phyloP scores from a whole-genome alignment of 2,113 vertebrate genomes.

The Theropithecus gelada region DNA sequence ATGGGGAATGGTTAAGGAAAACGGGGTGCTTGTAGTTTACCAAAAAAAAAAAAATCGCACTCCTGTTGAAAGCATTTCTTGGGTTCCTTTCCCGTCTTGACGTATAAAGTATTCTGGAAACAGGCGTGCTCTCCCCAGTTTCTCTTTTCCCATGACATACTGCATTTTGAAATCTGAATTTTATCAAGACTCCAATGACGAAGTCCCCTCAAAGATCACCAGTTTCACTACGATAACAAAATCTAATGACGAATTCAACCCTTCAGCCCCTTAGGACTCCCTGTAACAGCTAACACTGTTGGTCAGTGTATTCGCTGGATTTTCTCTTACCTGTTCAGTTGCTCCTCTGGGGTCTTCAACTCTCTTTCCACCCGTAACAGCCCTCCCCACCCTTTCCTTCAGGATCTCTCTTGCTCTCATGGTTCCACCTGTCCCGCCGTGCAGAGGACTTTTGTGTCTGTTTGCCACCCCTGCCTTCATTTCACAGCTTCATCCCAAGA shows the following conservation, averaged over 20 bases:
- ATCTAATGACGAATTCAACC: background rate
- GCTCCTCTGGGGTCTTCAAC: too few relatives aligned
- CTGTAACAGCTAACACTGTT: background rate
- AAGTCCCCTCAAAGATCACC: background rate
- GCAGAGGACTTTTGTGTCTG: background rate
- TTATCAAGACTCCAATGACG: background rate
- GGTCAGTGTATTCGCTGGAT: background rate
- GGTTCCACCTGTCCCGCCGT: background rate
- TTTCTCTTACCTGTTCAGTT: background rate
- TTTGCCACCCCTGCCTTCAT: background rate
- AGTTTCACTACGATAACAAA: background rate
- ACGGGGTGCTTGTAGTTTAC: background rate
- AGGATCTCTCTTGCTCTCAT: background rate
- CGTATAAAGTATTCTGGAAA: background rate
- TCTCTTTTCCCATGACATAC: background rate
- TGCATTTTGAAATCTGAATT: constrained; percentile 26
- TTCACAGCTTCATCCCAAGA: background rate
- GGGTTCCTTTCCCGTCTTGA: background rate
- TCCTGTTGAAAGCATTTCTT: background rate
- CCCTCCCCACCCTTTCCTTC: background rate
- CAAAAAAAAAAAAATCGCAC: background rate
- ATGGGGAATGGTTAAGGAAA: background rate
- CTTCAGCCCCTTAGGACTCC: background rate
- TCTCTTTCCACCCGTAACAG: background rate
- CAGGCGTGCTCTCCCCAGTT: background rate